A percentile compares a stretch with the other conserved stretches of the same genome.
Evolutionary conservation across 1,140 invertebrate genomes (phyloP).

Genomic region (Microplitis demolitor): DNA sequence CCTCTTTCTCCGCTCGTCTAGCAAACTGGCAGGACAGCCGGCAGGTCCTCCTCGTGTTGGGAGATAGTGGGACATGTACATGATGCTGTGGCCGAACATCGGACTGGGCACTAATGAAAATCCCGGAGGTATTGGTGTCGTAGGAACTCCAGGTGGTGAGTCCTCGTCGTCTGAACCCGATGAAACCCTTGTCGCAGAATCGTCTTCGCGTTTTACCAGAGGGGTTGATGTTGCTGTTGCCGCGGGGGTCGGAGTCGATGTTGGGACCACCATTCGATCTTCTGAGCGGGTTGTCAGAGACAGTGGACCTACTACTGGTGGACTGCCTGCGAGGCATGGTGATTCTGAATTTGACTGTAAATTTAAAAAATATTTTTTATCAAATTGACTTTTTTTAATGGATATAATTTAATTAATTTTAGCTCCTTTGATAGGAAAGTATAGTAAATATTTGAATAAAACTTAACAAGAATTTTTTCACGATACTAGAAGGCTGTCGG

Average conservation of each 20-base stretch:
- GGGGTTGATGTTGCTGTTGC: slow-evolving; percentile 48
- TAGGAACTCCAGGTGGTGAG: slow-evolving; percentile 41
- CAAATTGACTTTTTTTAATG: no score
- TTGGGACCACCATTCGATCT: slow-evolving; percentile 42
- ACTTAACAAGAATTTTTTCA: no score
- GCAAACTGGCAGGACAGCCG: slow-evolving; percentile 66
- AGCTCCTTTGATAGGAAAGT: no score
- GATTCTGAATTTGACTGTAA: slow-evolving; percentile 54
- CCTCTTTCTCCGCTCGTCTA: slow-evolving; percentile 85
- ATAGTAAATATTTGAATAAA: no score
- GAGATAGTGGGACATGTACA: slow-evolving; percentile 88
- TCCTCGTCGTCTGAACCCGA: slow-evolving; percentile 60
- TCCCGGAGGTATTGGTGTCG: slow-evolving; percentile 64
- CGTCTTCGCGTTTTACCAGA: slow-evolving; percentile 57
- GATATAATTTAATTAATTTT: no score
- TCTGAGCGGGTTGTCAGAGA: slow-evolving; percentile 67
- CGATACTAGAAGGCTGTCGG: no score
- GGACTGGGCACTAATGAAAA: slow-evolving; percentile 82
- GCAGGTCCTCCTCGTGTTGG: slow-evolving; percentile 56
- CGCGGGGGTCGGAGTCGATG: slow-evolving; percentile 38
- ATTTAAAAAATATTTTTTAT: background rate
- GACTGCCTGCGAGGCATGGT: slow-evolving; percentile 65
- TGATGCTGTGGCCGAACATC: slow-evolving; percentile 84
- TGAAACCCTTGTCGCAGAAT: slow-evolving; percentile 44
- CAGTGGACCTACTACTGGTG: slow-evolving; percentile 65